phyloP scores from a whole-genome alignment of 2,113 vertebrate species.

The Colossoma macropomum region DNA sequence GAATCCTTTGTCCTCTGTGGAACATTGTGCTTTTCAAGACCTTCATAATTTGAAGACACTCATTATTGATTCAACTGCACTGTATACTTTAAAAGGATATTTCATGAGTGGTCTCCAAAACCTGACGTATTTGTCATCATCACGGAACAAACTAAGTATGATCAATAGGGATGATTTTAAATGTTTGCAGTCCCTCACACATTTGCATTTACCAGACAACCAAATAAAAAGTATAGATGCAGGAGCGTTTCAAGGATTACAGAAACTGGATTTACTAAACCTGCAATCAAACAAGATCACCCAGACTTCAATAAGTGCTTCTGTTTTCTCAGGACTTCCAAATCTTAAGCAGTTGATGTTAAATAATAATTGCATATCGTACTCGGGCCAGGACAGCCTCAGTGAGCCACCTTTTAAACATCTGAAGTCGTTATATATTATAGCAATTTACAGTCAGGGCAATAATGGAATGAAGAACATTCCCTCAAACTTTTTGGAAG shows the following conservation, averaged over 20 bases:
- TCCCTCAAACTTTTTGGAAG: conserved; percentile 69
- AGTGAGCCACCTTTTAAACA: conserved; percentile 59
- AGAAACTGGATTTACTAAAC: background rate
- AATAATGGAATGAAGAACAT: conserved; percentile 25
- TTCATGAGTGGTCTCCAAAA: conserved; percentile 62
- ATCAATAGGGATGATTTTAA: conserved; percentile 39
- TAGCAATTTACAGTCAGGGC: conserved; percentile 62
- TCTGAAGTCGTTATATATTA: conserved; percentile 58
- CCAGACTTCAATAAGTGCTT: background rate
- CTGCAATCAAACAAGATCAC: conserved; percentile 35
- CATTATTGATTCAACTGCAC: conserved; percentile 57
- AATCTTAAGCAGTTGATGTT: conserved; percentile 65
- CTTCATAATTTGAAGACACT: conserved; percentile 61
- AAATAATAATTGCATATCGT: conserved; percentile 65
- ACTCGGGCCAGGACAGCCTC: conserved; percentile 19
- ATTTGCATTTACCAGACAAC: conserved; percentile 66
- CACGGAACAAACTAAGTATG: conserved; percentile 61
- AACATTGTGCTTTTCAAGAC: conserved; percentile 59
- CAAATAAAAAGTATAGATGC: conserved; percentile 45
- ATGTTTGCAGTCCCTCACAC: conserved; percentile 49
- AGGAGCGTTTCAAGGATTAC: background rate
- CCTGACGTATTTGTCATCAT: conserved; percentile 50
- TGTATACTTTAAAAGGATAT: conserved; percentile 50
- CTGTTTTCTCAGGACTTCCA: conserved; percentile 59
- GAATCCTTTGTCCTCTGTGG: conserved; percentile 62